Percentiles rank a stretch among this genome's conserved stretches.
Evolutionary conservation across 2,797 vertebrate species (phyloP).

Genomic region (Mormyrops boulengeri): DNA sequence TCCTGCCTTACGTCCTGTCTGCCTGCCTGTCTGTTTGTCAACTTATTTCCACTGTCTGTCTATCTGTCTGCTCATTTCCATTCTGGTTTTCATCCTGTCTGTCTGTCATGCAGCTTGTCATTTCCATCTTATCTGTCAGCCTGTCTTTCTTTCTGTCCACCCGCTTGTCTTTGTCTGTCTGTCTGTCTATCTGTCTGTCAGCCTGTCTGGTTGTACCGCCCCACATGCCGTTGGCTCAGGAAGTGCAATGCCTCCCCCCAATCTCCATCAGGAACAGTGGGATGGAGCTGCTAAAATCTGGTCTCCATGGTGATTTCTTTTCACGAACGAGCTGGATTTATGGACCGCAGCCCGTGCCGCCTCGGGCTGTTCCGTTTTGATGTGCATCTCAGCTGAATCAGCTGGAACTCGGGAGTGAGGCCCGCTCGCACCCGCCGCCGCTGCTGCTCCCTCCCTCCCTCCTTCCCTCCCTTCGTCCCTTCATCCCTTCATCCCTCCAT

Average conservation of each 20-base stretch:
- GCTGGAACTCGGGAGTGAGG: constrained; percentile 14
- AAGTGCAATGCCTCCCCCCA: constrained; percentile 16
- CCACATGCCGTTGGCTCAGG: constrained; percentile 26
- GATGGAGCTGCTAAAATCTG: constrained; percentile 33
- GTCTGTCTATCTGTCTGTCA: constrained; percentile 27
- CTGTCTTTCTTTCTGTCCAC: background rate
- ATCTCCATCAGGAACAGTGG: constrained; percentile 31
- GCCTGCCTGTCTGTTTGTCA: background rate
- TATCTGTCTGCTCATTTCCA: no score
- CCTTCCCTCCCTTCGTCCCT: constrained; percentile 12
- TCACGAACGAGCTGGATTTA: constrained; percentile 31
- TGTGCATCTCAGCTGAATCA: constrained; percentile 19
- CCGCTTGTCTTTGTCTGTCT: constrained; percentile 17
- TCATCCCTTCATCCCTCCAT: constrained; percentile 8
- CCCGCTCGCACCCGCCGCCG: constrained; percentile 12
- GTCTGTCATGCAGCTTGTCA: constrained; percentile 7
- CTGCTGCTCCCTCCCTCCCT: constrained; percentile 11
- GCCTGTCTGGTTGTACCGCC: constrained; percentile 20
- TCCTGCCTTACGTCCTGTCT: background rate
- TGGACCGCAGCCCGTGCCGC: constrained; percentile 35
- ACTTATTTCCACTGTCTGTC: background rate
- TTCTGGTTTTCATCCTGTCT: background rate
- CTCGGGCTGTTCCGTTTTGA: constrained; percentile 30
- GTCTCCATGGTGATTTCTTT: constrained; percentile 45
- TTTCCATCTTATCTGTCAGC: constrained; percentile 20